Evolutionary conservation across 2,113 vertebrate genomes (phyloP), one percentile per base, ranked within the genome.

Genomic region (Himantopus leucocephalus): DNA sequence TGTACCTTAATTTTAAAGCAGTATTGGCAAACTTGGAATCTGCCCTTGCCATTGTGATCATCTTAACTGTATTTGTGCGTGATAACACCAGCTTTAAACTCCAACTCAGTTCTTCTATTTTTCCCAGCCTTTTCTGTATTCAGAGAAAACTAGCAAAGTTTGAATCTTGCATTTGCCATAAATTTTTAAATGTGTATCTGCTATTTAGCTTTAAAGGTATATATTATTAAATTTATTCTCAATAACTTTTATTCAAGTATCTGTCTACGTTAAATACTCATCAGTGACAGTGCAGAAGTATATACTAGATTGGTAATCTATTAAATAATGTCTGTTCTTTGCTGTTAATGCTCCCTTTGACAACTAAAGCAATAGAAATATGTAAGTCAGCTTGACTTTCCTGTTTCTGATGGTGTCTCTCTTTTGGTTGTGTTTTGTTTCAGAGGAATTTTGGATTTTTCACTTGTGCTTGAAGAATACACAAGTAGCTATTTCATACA

Each of bases 401-500:
- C 52, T 72, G 6, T 96, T 90, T 91, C 88, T 97, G 56, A 94
- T 88, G 47, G 8, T 88, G 5, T 92, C 21, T 94, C 70, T 89
- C 53, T 84, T 87, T 34, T 56, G 79, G 32, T 75, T 95, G 67
- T 96, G 89, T 95, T 97, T 94, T 88, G 45, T 97, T 97, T 80
- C 95, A 97, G 97, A 92, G 78, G 53, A 94, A 56, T 94, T 96
- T 63, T 89, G 96, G 86, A 97, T 96, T 96, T 97, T 97, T 92
- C 96, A 81, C 81, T 94, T 97, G 83, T 89, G 64, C 96, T 87
- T 94, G 93, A 90, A 66, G 97, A 94, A 91, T 32, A 85, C 52
- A 96, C 58, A 95, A 96, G 97, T 98, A 97, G 80, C 84, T 88
- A 85, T 91, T 94, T 86, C 88, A 55, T 85, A 21, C 43, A 58